Conservation (phyloP, 1,140 invertebrate species). For the Bilobella aurantiaca region DNA sequence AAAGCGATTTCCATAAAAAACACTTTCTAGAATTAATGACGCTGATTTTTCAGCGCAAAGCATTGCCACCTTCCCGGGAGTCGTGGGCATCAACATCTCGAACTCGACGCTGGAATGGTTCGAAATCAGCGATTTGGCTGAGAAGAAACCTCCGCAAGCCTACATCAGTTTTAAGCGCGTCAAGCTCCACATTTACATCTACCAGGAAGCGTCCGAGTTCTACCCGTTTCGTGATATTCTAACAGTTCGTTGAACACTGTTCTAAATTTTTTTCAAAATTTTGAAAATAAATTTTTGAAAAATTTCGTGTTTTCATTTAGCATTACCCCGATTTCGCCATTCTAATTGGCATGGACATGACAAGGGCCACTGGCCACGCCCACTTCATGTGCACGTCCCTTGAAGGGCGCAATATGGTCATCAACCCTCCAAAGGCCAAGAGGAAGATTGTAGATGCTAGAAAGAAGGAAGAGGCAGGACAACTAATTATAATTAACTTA, state of each 20-base stretch:
- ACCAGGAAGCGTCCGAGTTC: conserved; percentile 27
- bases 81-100: conserved; percentile 24
- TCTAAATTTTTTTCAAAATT: not conserved
- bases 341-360: conserved; percentile 22
- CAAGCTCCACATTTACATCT: conserved; percentile 28
- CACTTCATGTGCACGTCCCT: conserved; percentile 25
- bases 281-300: not conserved
- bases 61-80: conserved; percentile 19
- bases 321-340: conserved; percentile 29
- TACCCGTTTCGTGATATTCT: conserved; percentile 17
- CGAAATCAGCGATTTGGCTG: conserved; percentile 17
- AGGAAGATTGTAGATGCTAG: conserved; percentile 12
- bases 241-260: no score
- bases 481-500: no score
- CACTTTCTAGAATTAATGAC: not conserved
- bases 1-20: not conserved
- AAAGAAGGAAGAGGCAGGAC: conserved; percentile 23
- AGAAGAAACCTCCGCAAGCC: conserved; percentile 13
- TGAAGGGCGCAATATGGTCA: conserved; percentile 25
- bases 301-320: conserved; percentile 10
- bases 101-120: conserved; percentile 24
- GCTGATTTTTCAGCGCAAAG: conserved; percentile 12
- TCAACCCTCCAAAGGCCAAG: conserved; percentile 26
- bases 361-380: conserved; percentile 14
- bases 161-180: conserved; percentile 27